Evolutionary conservation across 2,797 vertebrate genomes (phyloP), one percentile per base, ranked within the genome.

Genomic region (Eospalax fontanierii): DNA sequence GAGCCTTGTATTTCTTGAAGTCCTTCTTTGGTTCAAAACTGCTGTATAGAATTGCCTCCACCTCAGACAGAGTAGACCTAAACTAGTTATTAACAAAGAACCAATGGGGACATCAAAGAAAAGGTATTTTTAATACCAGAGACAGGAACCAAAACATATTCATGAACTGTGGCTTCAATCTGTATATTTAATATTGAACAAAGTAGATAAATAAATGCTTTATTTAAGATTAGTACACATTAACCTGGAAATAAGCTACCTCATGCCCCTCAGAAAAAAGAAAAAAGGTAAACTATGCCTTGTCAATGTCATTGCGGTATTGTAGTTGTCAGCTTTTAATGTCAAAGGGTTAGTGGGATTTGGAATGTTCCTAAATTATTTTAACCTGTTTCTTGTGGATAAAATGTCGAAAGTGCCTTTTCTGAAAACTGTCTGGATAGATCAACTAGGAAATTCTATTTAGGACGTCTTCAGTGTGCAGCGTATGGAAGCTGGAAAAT

Each of bases 1-100:
- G 79, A 89, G 35, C 21, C 80, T 91, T 93, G 73, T 79, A 82
- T 95, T 93, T 96, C 87, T 94, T 59, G 24, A 68, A 96, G 74
- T 81, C 38, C 35, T 75, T 74, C 85, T 93, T 92, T 95, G 65
- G 59, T 95, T 95, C 65, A 50, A 78, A 80, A 91, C 21, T 4
- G 9, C 78, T 79, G 7, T 19, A 54, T 33, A 89, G 87, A 95
- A 96, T 68, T 76, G 24, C 92, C 91, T 59, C 75, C 61, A 86
- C 66, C 50, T 40, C 73, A 83, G 84, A 30, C 89, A 75, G n/a
- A 71, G 87, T 61, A 46, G 26, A 76, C 16, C 78, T 80, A 90
- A 90, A 85, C 82, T 57, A 38, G 50, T 92, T 93, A 88, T 88
- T 96, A 96, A 95, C 65, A 35, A 43, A 68, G 30, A 19, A 93